phyloP scores from a whole-genome alignment of 2,113 vertebrate genomes.

The Pelecanus crispus region DNA sequence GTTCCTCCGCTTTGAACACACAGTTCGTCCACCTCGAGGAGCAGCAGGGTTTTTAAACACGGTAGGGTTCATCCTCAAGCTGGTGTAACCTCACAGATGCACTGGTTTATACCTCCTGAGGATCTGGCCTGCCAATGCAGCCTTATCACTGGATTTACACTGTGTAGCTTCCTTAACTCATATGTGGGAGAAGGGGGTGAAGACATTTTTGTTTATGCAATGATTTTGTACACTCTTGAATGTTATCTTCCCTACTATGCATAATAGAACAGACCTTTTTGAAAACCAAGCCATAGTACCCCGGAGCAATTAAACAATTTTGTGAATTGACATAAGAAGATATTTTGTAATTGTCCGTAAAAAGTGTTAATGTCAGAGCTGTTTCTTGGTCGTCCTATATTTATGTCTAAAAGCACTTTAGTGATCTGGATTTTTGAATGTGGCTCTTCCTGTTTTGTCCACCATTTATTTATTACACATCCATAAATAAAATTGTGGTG shows the following conservation, averaged over 20 bases:
- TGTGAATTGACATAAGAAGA: slow-evolving; percentile 25
- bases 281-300: slow-evolving; percentile 51
- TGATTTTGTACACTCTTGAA: slow-evolving; percentile 40
- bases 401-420: slow-evolving; percentile 69
- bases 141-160: slow-evolving; percentile 49
- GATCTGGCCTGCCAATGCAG: slow-evolving; percentile 5
- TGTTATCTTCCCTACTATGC: slow-evolving; percentile 32
- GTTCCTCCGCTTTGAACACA: background rate
- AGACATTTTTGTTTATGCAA: slow-evolving; percentile 33
- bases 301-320: slow-evolving; percentile 8
- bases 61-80: background rate
- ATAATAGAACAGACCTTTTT: slow-evolving; percentile 18
- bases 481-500: slow-evolving; percentile 68
- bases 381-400: slow-evolving; percentile 43
- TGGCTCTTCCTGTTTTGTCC: slow-evolving; percentile 58
- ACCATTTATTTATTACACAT: slow-evolving; percentile 69
- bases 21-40: background rate
- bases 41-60: background rate
- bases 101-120: background rate
- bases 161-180: slow-evolving; percentile 24
- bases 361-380: slow-evolving; percentile 37
- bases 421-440: slow-evolving; percentile 65
- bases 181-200: background rate
- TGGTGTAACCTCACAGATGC: background rate
- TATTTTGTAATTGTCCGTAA: slow-evolving; percentile 59